Base-by-base conservation (phyloP, 2,888 invertebrate genomes). In the Scelioninae gen. 1 region DNA sequence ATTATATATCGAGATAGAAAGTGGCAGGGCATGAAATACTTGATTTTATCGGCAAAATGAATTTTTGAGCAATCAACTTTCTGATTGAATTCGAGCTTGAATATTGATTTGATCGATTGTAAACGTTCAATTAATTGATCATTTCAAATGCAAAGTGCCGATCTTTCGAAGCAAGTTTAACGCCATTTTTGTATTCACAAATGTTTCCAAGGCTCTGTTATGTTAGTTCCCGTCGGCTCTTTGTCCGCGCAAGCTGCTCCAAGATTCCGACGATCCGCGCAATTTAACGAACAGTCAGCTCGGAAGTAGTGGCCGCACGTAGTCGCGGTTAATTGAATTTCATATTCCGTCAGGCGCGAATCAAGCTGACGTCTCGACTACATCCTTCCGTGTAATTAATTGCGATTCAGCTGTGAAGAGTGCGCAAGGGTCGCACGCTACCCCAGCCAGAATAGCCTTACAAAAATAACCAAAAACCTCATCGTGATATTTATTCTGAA, bases 291-390 rank as follows among this genome's bases (percentile, higher is more conserved):
- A 49, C 55, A 65, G 40, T 62, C 47, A 62, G 62, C 53, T 63
- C 72, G 81, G 63, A 77, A 77, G 79, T 60, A 84, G 80, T 53
- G 72, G 56, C 69, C 62, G 79, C 85, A 68, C 83, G 83, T 83
- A 82, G 77, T 82, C 83, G 85, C 75, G 79, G 75, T 74, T 86
- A 87, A 89, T 88, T 88, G 85, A 88, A 89, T 89, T 88, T 89
- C 86, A 88, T 89, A 89, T 87, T 88, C 86, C 84, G 84, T 72
- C 84, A 86, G 75, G 72, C 68, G 85, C 83, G 84, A 85, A 85
- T 85, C 83, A 83, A 83, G 60, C 78, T 68, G 74, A 71, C 85
- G 84, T 86, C 84, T 85, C 85, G 86, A 76, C 85, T 83, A 82
- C 76, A 83, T 84, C 85, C 84, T 79, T 78, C 82, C 84, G 82